Evolutionary conservation across 2,888 invertebrate genomes (phyloP).

Genomic region (Pristionchus exspectatus): DNA sequence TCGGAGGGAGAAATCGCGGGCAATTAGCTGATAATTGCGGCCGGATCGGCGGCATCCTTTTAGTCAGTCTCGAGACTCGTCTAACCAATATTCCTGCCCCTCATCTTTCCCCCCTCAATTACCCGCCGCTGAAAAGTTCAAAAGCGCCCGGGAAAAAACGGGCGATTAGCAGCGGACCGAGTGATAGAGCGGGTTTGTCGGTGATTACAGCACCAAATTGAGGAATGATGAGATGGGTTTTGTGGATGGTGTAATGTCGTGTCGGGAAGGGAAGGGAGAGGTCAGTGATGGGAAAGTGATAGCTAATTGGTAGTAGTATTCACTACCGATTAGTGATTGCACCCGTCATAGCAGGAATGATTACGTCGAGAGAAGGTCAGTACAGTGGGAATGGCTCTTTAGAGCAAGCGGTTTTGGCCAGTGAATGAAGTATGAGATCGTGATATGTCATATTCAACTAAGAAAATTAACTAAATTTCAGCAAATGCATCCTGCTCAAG

Average conservation of each 20-base stretch:
- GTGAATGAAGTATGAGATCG: too few species aligned
- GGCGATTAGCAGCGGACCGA: neutral
- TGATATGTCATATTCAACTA: too few species aligned
- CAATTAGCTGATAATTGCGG: conserved; percentile 29
- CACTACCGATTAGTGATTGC: neutral
- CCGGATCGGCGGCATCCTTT: conserved; percentile 4
- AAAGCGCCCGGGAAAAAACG: neutral
- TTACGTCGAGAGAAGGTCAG: neutral
- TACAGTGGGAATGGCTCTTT: too few species aligned
- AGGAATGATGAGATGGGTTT: neutral
- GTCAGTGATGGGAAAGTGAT: neutral
- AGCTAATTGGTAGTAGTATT: neutral
- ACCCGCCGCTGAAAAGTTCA: conserved; percentile 8
- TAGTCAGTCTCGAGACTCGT: neutral
- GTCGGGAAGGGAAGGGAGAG: neutral
- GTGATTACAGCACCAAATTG: neutral
- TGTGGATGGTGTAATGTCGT: neutral
- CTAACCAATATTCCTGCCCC: conserved; percentile 34
- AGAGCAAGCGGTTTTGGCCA: too few species aligned
- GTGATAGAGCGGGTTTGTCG: neutral
- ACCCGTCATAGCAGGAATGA: neutral
- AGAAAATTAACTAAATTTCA: neutral
- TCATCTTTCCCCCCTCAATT: neutral
- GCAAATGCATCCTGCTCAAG: conserved; percentile 46
- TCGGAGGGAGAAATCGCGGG: neutral